Evolutionary conservation across 2,888 invertebrate species (phyloP).

Genomic region (Mermis nigrescens): DNA sequence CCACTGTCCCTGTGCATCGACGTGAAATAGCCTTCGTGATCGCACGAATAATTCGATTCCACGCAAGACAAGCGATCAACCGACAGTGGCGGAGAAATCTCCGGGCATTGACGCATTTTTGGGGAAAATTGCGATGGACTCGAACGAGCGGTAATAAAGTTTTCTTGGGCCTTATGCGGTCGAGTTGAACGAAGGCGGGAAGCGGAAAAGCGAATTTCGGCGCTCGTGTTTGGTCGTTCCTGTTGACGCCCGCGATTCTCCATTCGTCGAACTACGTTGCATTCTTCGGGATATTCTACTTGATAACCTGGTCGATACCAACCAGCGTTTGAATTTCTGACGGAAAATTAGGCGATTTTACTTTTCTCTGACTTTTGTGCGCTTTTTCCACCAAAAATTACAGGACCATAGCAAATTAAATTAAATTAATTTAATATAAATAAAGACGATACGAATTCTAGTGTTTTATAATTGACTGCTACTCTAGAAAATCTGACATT

Average conservation of each 20-base stretch:
- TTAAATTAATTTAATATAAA: too few species aligned
- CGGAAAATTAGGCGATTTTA: too few species aligned
- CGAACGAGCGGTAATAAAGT: neutral
- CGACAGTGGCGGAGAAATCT: neutral
- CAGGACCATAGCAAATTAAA: too few species aligned
- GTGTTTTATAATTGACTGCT: too few species aligned
- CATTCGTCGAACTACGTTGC: neutral
- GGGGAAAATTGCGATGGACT: neutral
- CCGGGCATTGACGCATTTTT: too few species aligned
- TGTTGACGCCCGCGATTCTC: too few species aligned
- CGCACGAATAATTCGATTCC: slow-evolving; percentile 73
- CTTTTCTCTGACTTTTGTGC: too few species aligned
- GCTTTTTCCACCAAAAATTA: too few species aligned
- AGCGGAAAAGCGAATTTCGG: neutral
- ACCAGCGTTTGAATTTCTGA: neutral
- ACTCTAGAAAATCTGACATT: too few species aligned
- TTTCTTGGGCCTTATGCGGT: too few species aligned
- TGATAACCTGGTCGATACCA: slow-evolving; percentile 7
- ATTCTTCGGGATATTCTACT: slow-evolving; percentile 11
- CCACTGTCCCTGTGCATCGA: slow-evolving; percentile 93
- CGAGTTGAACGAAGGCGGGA: neutral
- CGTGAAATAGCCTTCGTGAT: slow-evolving; percentile 90
- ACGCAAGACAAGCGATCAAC: neutral
- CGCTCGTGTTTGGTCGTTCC: neutral
- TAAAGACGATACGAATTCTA: too few species aligned